A percentile compares a stretch with the other conserved stretches of the same genome.
phyloP scores from a whole-genome alignment of 2,113 vertebrate genomes.

The Notothenia coriiceps region DNA sequence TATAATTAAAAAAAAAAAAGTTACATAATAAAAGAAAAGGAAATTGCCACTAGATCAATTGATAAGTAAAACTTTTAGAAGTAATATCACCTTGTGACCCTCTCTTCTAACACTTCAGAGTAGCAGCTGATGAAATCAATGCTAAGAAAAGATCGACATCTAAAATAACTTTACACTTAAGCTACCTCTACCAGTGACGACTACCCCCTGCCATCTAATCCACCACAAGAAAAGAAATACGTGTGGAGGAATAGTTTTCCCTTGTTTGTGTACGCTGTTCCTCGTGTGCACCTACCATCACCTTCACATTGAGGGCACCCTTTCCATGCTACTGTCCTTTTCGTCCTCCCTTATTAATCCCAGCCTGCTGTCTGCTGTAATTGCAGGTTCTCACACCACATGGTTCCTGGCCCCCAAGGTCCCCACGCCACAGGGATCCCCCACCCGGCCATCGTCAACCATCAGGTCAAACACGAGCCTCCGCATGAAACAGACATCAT shows the following conservation, averaged over 20 bases:
- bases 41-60: too few species aligned
- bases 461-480: slow-evolving; percentile 98
- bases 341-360: slow-evolving; percentile 20
- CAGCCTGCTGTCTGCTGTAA: slow-evolving; percentile 22
- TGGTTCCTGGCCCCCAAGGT: slow-evolving; percentile 97
- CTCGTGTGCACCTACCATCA: neutral
- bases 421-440: slow-evolving; percentile 98
- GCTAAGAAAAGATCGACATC: neutral
- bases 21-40: too few species aligned
- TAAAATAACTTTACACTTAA: neutral
- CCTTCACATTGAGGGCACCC: neutral
- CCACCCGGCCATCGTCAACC: slow-evolving; percentile 98
- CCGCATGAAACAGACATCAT: slow-evolving; percentile 96
- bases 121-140: slow-evolving; percentile 5
- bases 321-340: neutral
- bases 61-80: too few species aligned
- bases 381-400: slow-evolving; percentile 98
- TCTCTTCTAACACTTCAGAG: neutral
- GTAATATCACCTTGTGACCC: neutral
- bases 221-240: neutral
- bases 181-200: too few species aligned
- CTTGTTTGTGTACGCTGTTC: neutral
- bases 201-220: too few species aligned
- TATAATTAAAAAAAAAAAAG: too few species aligned
- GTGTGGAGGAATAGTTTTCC: neutral